Evolutionary conservation across 2,888 invertebrate genomes (phyloP), one percentile per base, ranked within the genome.

Genomic region (Andricus curvator): DNA sequence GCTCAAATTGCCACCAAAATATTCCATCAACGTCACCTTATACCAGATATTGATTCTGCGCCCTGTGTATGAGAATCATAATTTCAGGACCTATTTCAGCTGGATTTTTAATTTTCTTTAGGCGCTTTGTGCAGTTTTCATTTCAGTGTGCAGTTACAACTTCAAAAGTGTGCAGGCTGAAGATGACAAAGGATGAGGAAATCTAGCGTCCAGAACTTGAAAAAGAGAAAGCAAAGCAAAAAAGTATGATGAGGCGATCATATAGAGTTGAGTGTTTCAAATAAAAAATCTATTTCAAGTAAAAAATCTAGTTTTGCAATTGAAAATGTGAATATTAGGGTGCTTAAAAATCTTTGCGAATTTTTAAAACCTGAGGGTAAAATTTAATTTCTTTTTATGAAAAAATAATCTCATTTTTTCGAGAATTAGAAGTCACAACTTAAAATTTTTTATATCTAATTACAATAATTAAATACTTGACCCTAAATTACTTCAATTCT

Each of bases 41-140:
- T 62, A 25, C 62, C 25, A 62, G 62, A 62, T 64, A 64, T 64
- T 8, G 64, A 64, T 64, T 64, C 17, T 64, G 17, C 17, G 64
- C 29, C 17, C 17, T 29, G 29, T 8, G 29, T 25, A 64, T 13
- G 13, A 15, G 25, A 64, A 29, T 64, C 2, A 5, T 8, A 64
- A 29, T 64, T 64, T 64, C 60, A 60, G 22, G 22, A 1, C 13
- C 13, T 64, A 62, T 25, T 62, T 25, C 4, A 15, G 5, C 0
- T 62, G 15, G 4, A 62, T 62, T 56, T 56, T n/a, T 44, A 1
- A n/a, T 9, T n/a, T 56, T n/a, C 3, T n/a, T 56, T 4, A 9
- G 3, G 11, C n/a, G 4, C 2, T 56, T n/a, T 56, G 8, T n/a
- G 4, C 13, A 15, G 44, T 44, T 44, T 44, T 44, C 15, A 15